Percentiles rank a stretch among this genome's conserved stretches.
Conservation (phyloP, 2,113 vertebrate genomes). For the Toxotes chatareus region DNA sequence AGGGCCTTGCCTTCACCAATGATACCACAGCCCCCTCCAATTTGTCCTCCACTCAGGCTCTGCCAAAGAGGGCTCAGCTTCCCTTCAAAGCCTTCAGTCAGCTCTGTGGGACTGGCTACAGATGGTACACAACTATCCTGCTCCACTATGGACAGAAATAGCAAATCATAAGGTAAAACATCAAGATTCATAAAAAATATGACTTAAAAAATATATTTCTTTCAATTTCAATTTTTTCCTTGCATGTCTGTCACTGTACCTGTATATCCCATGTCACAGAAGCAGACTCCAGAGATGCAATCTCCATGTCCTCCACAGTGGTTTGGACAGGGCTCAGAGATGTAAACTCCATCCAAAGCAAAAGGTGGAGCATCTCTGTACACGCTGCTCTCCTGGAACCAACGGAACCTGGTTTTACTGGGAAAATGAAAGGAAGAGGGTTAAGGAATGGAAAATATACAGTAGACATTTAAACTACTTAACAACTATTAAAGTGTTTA, state of each 20-base stretch:
- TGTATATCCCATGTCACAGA: constrained; percentile 97
- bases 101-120: constrained; percentile 90
- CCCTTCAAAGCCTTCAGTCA: constrained; percentile 96
- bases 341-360: constrained; percentile 94
- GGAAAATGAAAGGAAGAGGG: constrained; percentile 22
- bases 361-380: constrained; percentile 91
- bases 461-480: background rate
- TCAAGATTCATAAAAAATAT: background rate
- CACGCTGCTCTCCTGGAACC: constrained; percentile 96
- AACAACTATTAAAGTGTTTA: background rate
- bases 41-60: constrained; percentile 92
- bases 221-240: background rate
- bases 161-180: background rate
- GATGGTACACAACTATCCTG: constrained; percentile 94
- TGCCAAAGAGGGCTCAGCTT: constrained; percentile 97
- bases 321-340: constrained; percentile 95
- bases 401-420: constrained; percentile 98
- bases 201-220: background rate
- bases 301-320: constrained; percentile 96
- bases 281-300: constrained; percentile 96
- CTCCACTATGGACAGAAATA: constrained; percentile 82
- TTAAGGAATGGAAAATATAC: background rate
- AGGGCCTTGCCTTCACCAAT: constrained; percentile 94
- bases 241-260: constrained; percentile 77
- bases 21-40: constrained; percentile 92